Base-by-base conservation (phyloP, 2,113 vertebrate species). In the Limanda limanda region DNA sequence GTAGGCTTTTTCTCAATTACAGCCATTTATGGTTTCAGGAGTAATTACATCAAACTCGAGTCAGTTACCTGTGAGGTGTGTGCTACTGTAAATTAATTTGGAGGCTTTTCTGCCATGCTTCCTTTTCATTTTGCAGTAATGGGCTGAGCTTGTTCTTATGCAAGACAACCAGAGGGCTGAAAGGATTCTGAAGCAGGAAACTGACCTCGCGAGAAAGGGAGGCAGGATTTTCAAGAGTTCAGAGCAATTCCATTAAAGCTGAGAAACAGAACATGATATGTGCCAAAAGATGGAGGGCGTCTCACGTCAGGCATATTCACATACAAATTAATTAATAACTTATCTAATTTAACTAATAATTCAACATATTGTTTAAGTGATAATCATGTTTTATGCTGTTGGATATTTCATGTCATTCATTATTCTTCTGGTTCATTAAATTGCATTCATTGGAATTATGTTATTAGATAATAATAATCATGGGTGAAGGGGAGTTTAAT, bases 11-110 rank as follows among this genome's bases (percentile, higher is more conserved):
- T 92, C 91, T 93, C 93, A 94, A 95, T 94, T 94, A 94, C 91
- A 89, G 76, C 88, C 91, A 93, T 94, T 94, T 94, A 93, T 89
- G 91, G 88, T 81, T 90, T 92, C 88, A 85, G 86, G 87, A 88
- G 92, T 94, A 94, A 95, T 95, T 94, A 94, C 92, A 94, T 94
- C 91, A 93, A 89, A 92, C 89, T 92, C 27, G 23, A 91, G 90
- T 91, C 90, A 92, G 91, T 91, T 94, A 95, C 93, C 94, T 95
- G 92, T 94, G 91, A 94, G 94, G 94, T 94, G 92, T 91, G 93
- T 87, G 88, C 89, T 86, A 91, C 89, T 91, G 94, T 93, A 93
- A 94, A 94, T 95, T 94, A 94, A 94, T 94, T 93, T 92, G 82
- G 88, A 92, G 92, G 40, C 11, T 89, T 94, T 94, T 93, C 90